Evolutionary conservation across 2,888 invertebrate genomes (phyloP), one percentile per base, ranked within the genome.

Genomic region (Orthonychiurus folsomi): DNA sequence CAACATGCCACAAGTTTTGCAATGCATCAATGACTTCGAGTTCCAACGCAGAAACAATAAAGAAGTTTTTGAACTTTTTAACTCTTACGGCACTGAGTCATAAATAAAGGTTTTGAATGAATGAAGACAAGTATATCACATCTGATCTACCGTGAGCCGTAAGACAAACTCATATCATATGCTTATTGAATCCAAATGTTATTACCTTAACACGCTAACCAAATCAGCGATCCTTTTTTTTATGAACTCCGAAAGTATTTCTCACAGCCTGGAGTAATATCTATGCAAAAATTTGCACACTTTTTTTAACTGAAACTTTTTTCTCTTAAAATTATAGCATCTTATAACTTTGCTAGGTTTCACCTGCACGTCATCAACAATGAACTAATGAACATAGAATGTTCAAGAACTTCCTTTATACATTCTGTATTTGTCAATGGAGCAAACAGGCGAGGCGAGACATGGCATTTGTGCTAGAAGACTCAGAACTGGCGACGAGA

Each of bases 361-460:
- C 61, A 71, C 73, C 66, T 73, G 71, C 37, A 73, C 93, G 61
- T 92, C 90, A 78, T 96, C 95, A 26, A 96, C 93, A 50, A 91
- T 87, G n/a, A n/a, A n/a, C n/a, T n/a, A n/a, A n/a, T n/a, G 76
- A 91, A 90, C 89, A 91, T 91, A 1, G 93, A 93, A 73, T 90
- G 82, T 76, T 93, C 92, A 73, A 93, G 78, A 21, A 93, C 91
- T 90, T 93, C 75, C 2, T 76, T n/a, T 75, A 68, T 69, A 66
- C 58, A 69, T 69, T 62, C 63, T 64, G 63, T 71, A 71, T 63
- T 95, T 94, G 80, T 95, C 95, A 74, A 95, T 94, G 66, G 95
- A 95, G 94, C 94, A 96, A 56, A 95, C 95, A 0, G 95, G 95
- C 47, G 95, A 94, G 72, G 94, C 93, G 78, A 95, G 94, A 9